Evolutionary conservation across 2,797 vertebrate genomes (phyloP), one percentile per base, ranked within the genome.

Genomic region (Champsocephalus gunnari): DNA sequence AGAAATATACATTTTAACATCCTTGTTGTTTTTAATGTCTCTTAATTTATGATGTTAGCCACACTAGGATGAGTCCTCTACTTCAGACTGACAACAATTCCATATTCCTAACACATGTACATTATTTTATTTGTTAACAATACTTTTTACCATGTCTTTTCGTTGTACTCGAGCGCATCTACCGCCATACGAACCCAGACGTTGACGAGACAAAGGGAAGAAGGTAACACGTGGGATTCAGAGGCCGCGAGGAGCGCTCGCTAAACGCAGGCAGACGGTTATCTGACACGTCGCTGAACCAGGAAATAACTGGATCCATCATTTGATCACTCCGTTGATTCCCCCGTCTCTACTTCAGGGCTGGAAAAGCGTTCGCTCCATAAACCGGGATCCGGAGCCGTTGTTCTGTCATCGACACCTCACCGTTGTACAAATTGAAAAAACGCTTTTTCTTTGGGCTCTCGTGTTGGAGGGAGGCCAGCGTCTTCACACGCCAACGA

Each of bases 211-310:
- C 19, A 45, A 49, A 45, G 17, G 0, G 8, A 58, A 66, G 32
- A 4, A 57, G 24, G 66, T 56, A 21, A 61, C 79, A 55, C 5
- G 21, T 16, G 4, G 21, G 38, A 66, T 28, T 67, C 38, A 58
- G 45, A 67, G 54, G 19, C 72, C 61, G 59, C 59, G 59, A 61
- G 16, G n/a, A 72, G 60, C 77, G 57, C 24, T 66, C 61, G 51
- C 59, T 79, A 72, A 86, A 66, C 57, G 60, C 69, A 80, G 51
- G 64, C 77, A 79, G 54, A 32, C 43, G 69, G 71, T 45, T 85
- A 83, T 91, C 83, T 89, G 85, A 86, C 87, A 88, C 90, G 61
- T 86, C 89, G 89, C 61, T 91, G 87, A 92, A 89, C 83, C 87
- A 88, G 79, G 68, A 91, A 91, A 91, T 89, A 88, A 84, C 65